Conservation (phyloP, 2,113 vertebrate species). For the Saimiri boliviensis region DNA sequence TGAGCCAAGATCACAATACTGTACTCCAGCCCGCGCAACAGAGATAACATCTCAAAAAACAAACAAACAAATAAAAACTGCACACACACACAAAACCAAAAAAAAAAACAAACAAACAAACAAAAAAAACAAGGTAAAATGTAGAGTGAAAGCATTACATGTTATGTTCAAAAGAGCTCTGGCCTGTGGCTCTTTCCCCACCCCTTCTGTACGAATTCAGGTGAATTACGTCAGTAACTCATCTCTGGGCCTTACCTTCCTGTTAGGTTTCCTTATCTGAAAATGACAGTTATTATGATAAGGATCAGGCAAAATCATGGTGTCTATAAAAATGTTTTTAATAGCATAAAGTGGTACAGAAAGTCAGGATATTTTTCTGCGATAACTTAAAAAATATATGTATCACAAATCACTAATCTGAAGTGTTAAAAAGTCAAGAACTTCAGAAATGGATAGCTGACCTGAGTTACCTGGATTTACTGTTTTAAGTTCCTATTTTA, state of each 20-base stretch:
- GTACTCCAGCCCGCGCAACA: no score
- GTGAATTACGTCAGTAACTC: neutral
- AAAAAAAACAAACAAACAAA: neutral
- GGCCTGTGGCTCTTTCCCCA: neutral
- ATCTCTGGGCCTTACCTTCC: neutral
- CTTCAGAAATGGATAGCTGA: neutral
- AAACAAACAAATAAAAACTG: no score
- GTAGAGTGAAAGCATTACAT: neutral
- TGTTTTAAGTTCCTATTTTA: slow-evolving; percentile 10
- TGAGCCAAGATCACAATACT: no score
- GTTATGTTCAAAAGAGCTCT: neutral
- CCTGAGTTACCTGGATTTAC: neutral
- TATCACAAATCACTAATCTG: neutral
- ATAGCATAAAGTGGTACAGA: neutral
- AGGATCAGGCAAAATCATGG: slow-evolving; percentile 2
- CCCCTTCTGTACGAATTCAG: neutral
- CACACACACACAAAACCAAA: neutral
- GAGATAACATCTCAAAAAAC: no score
- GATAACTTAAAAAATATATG: neutral
- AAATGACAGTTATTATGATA: neutral
- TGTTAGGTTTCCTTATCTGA: slow-evolving; percentile 12
- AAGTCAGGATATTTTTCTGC: neutral
- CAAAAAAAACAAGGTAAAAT: neutral
- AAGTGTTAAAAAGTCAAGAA: neutral
- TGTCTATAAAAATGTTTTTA: slow-evolving; percentile 3